Conservation (phyloP, 2,888 invertebrate species). For the Agrotis segetum region DNA sequence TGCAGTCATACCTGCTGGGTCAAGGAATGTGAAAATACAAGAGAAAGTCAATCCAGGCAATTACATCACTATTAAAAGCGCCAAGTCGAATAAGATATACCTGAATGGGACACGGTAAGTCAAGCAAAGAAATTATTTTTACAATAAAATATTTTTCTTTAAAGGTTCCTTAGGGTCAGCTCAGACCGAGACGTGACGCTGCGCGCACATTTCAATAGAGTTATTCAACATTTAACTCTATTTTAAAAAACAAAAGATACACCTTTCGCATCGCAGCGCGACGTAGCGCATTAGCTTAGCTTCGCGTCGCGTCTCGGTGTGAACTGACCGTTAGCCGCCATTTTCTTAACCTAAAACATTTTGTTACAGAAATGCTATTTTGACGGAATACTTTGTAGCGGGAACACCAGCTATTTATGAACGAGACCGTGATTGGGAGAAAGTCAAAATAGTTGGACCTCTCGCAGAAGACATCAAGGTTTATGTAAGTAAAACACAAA, state of each 20-base stretch:
- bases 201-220: too few relatives aligned
- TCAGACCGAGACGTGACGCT: too few relatives aligned
- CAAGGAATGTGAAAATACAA: conserved; percentile 94
- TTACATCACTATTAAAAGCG: conserved; percentile 95
- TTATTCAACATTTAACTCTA: too few relatives aligned
- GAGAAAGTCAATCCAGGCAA: conserved; percentile 95
- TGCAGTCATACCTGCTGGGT: conserved; percentile 94
- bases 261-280: too few relatives aligned
- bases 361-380: conserved; percentile 91
- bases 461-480: conserved; percentile 95
- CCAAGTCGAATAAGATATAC: conserved; percentile 93
- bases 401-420: conserved; percentile 95
- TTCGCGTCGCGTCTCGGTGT: too few relatives aligned
- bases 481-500: conserved; percentile 91
- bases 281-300: too few relatives aligned
- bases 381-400: conserved; percentile 95
- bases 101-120: conserved; percentile 94
- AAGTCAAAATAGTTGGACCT: conserved; percentile 95
- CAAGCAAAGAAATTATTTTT: background rate
- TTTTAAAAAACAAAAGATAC: too few relatives aligned
- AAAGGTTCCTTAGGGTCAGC: too few relatives aligned
- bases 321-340: too few relatives aligned
- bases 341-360: conserved; percentile 26
- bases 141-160: conserved; percentile 6
- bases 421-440: conserved; percentile 95